Evolutionary conservation across 2,888 invertebrate genomes (phyloP).

Genomic region (Microctonus aethiopoides): DNA sequence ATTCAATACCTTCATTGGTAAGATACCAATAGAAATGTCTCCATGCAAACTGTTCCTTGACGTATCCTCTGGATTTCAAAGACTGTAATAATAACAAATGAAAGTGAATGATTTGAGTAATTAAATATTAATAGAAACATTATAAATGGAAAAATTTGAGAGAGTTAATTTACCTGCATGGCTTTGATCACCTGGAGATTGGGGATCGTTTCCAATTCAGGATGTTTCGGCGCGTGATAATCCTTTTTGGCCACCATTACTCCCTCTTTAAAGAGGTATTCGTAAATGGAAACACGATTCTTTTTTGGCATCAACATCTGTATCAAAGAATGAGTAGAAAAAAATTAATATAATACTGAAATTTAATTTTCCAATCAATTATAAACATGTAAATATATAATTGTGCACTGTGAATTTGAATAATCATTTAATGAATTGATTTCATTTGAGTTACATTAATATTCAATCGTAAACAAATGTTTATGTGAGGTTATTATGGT

Average conservation of each 20-base stretch:
- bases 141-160: no score
- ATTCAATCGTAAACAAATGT: no score
- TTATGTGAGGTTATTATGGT: no score
- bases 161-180: conserved; percentile 84
- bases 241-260: conserved; percentile 99
- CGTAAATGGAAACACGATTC: conserved; percentile 95
- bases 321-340: no score
- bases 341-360: no score
- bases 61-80: conserved; percentile 94
- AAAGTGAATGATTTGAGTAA: no score
- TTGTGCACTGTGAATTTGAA: no score
- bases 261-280: conserved; percentile 98
- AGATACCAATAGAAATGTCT: conserved; percentile 99
- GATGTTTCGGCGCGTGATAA: conserved; percentile 97
- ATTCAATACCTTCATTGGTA: conserved; percentile 98
- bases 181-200: conserved; percentile 99
- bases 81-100: conserved; percentile 70
- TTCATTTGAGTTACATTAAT: no score
- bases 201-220: conserved; percentile 92
- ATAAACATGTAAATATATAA: no score
- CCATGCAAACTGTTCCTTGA: conserved; percentile 99
- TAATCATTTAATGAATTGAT: no score
- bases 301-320: conserved; percentile 99
- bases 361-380: no score
- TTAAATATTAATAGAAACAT: no score